Percentiles rank a stretch among this genome's conserved stretches.
Evolutionary conservation across 2,113 vertebrate genomes (phyloP).

Genomic region (Podocnemis expansa): DNA sequence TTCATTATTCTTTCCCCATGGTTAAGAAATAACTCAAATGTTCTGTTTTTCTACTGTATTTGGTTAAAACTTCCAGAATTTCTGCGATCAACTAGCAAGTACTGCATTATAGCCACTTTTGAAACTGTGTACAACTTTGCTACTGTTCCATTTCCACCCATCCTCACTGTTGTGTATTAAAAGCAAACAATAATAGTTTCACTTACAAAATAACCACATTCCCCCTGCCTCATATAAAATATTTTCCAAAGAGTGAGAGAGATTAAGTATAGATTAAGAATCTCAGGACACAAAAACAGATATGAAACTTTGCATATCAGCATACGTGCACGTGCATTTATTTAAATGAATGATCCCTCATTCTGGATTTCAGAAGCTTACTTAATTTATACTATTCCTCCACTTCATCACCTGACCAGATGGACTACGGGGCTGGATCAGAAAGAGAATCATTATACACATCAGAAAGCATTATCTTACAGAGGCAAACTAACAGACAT

Average conservation of each 20-base stretch:
- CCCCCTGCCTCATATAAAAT: not conserved
- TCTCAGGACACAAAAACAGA: not conserved
- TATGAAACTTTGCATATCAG: not conserved
- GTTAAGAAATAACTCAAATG: not conserved
- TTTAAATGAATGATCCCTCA: not conserved
- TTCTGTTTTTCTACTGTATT: not conserved
- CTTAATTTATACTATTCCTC: not conserved
- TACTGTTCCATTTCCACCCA: not conserved
- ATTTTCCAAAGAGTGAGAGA: not conserved
- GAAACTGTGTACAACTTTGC: constrained; percentile 8
- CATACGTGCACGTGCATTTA: not conserved
- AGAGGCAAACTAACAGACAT: not conserved
- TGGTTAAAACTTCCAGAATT: constrained; percentile 34
- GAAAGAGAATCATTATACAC: not conserved
- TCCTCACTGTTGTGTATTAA: not conserved
- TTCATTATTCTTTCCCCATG: not conserved
- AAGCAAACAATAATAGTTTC: not conserved
- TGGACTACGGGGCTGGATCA: not conserved
- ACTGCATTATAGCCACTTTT: not conserved
- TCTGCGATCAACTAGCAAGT: not conserved
- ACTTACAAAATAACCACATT: not conserved
- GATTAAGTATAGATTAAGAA: not conserved
- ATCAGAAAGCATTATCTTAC: not conserved
- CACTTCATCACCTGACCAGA: not conserved
- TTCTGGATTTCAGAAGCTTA: not conserved